These are phyloP conservation scores for Heliconius ismenius DNA, from an alignment of 2,888 invertebrate species.

Conservation along the genomic window DNA sequence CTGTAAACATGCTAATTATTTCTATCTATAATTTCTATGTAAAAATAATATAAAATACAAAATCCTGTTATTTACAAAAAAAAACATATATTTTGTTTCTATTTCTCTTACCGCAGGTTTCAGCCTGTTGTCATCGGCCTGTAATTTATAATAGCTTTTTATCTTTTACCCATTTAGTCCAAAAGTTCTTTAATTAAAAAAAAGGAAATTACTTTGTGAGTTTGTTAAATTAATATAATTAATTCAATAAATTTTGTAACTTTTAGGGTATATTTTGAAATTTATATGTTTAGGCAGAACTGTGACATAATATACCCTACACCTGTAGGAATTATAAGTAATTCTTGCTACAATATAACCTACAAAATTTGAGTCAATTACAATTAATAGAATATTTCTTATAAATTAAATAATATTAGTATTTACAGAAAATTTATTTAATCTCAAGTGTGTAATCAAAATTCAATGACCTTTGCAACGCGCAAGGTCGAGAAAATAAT, in stretches of 20 bases:
- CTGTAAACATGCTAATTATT: constrained; percentile 6
- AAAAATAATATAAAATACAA: constrained; percentile 12
- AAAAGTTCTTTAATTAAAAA: not conserved
- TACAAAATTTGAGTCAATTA: not conserved
- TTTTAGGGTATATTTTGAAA: not conserved
- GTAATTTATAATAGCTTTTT: constrained; percentile 59
- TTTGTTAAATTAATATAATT: not conserved
- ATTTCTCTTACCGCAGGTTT: constrained; percentile 71
- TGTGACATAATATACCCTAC: not conserved
- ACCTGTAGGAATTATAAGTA: not conserved
- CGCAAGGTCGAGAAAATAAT: constrained; percentile 64
- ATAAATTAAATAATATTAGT: not conserved
- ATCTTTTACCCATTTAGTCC: not conserved
- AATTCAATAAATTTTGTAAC: not conserved
- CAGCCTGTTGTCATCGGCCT: constrained; percentile 68
- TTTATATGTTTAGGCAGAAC: not conserved
- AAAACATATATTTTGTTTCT: constrained; percentile 38
- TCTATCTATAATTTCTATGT: not conserved
- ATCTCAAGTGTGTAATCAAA: constrained; percentile 3
- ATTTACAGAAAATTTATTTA: constrained; percentile 12
- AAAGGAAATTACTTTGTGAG: not conserved
- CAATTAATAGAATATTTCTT: not conserved
- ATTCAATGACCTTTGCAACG: constrained; percentile 61
- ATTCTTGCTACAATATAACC: not conserved
- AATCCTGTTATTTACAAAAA: constrained; percentile 36